These are phyloP conservation scores for Agrotis ipsilon DNA, from an alignment of 2,888 invertebrate genomes.

Conservation along the genomic window DNA sequence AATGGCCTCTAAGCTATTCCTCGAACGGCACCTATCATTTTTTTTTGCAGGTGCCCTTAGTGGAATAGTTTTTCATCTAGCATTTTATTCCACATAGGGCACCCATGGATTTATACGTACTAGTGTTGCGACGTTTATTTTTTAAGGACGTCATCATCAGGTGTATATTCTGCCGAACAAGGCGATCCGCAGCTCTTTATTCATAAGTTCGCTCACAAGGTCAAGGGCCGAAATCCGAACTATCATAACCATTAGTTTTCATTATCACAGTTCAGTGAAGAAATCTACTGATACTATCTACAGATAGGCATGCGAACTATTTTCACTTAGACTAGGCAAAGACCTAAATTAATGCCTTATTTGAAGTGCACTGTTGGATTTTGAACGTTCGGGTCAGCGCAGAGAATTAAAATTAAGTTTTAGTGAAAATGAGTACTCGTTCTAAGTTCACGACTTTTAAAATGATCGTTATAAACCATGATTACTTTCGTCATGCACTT, in stretches of 20 bases:
- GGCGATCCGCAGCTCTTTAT: not conserved
- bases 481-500: conserved; percentile 35
- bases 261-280: conserved; percentile 9
- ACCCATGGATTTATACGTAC: too few species aligned
- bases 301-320: not conserved
- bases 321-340: not conserved
- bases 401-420: not conserved
- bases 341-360: too few species aligned
- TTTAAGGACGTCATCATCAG: too few species aligned
- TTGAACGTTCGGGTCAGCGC: not conserved
- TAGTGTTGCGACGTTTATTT: too few species aligned
- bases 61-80: too few species aligned
- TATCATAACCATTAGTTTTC: not conserved
- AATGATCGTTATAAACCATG: conserved; percentile 13
- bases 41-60: too few species aligned
- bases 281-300: not conserved
- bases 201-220: not conserved
- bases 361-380: not conserved
- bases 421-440: not conserved
- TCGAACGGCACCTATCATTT: too few species aligned
- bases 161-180: too few species aligned
- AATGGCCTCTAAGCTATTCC: too few species aligned
- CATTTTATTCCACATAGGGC: too few species aligned
- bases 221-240: not conserved
- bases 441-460: conserved; percentile 14